phyloP scores from a whole-genome alignment of 2,797 vertebrate species.

The Sebastes minor region DNA sequence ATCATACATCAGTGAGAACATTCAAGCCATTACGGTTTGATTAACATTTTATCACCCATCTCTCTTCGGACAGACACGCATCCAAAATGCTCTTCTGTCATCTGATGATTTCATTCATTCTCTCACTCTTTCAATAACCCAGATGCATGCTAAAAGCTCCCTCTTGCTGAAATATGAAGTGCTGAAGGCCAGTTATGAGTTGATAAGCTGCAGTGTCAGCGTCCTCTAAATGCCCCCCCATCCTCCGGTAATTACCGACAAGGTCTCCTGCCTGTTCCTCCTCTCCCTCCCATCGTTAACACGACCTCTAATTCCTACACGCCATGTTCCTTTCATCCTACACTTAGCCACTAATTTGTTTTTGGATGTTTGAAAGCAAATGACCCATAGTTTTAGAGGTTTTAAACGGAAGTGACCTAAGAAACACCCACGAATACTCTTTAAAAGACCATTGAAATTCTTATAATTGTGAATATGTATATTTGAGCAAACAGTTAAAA shows the following conservation, averaged over 20 bases:
- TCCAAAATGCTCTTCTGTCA: slow-evolving; percentile 14
- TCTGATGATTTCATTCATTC: slow-evolving; percentile 32
- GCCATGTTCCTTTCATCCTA: slow-evolving; percentile 1
- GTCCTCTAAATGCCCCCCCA: slow-evolving; percentile 58
- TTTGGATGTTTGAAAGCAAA: slow-evolving; percentile 9
- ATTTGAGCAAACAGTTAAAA: neutral
- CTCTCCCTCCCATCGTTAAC: slow-evolving; percentile 16
- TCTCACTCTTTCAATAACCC: slow-evolving; percentile 26
- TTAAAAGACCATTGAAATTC: neutral
- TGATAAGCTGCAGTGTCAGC: slow-evolving; percentile 58
- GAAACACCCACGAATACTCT: neutral
- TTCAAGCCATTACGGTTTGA: slow-evolving; percentile 24
- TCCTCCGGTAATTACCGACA: slow-evolving; percentile 51
- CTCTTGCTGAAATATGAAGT: slow-evolving; percentile 45
- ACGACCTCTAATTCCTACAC: slow-evolving; percentile 20
- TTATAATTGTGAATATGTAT: too few relatives aligned
- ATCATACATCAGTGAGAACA: slow-evolving; percentile 6
- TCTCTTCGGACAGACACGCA: slow-evolving; percentile 7
- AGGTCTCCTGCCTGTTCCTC: slow-evolving; percentile 23
- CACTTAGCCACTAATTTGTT: slow-evolving; percentile 4
- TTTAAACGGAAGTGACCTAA: neutral
- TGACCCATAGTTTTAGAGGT: neutral
- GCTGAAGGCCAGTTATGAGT: slow-evolving; percentile 39
- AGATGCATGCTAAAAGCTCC: slow-evolving; percentile 51
- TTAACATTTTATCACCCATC: slow-evolving; percentile 32